Percentiles rank a stretch among this genome's conserved stretches.
Conservation (phyloP, 2,888 invertebrate species). For the Drosophila multiciliata region DNA sequence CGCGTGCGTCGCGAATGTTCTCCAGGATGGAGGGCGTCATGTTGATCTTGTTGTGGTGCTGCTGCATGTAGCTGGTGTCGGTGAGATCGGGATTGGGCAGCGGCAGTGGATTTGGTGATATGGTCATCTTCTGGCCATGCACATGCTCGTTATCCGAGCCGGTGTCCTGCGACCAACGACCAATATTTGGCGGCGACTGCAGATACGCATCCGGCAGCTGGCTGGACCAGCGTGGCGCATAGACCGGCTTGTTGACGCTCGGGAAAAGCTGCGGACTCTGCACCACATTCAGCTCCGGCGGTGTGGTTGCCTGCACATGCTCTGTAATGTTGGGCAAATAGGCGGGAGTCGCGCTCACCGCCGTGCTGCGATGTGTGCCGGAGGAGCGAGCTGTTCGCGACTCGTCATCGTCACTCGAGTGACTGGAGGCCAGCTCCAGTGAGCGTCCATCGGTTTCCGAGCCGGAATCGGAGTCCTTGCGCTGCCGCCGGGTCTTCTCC, state of each 20-base stretch:
- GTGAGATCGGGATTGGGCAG: slow-evolving; percentile 92
- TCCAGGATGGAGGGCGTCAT: slow-evolving; percentile 87
- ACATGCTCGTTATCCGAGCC: slow-evolving; percentile 90
- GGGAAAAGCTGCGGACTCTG: slow-evolving; percentile 90
- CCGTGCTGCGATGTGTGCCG: slow-evolving; percentile 85
- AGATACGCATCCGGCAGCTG: slow-evolving; percentile 89
- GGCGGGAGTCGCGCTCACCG: slow-evolving; percentile 84
- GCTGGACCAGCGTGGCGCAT: slow-evolving; percentile 89
- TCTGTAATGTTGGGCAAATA: slow-evolving; percentile 89
- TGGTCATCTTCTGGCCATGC: slow-evolving; percentile 86
- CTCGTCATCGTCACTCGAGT: slow-evolving; percentile 96
- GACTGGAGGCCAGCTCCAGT: slow-evolving; percentile 96
- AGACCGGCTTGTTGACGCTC: slow-evolving; percentile 88
- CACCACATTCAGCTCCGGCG: slow-evolving; percentile 88
- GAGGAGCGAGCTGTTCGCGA: slow-evolving; percentile 85
- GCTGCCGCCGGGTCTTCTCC: slow-evolving; percentile 82
- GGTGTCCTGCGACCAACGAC: slow-evolving; percentile 92
- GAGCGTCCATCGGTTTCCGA: slow-evolving; percentile 92
- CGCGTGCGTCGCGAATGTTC: slow-evolving; percentile 87
- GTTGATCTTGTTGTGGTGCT: slow-evolving; percentile 86
- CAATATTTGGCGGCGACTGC: slow-evolving; percentile 86
- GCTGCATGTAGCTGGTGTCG: slow-evolving; percentile 87
- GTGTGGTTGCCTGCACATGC: slow-evolving; percentile 87
- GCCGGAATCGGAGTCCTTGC: slow-evolving; percentile 92
- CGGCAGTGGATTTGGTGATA: slow-evolving; percentile 89